Conservation (phyloP, 2,888 invertebrate species). For the Synanthedon myopaeformis region DNA sequence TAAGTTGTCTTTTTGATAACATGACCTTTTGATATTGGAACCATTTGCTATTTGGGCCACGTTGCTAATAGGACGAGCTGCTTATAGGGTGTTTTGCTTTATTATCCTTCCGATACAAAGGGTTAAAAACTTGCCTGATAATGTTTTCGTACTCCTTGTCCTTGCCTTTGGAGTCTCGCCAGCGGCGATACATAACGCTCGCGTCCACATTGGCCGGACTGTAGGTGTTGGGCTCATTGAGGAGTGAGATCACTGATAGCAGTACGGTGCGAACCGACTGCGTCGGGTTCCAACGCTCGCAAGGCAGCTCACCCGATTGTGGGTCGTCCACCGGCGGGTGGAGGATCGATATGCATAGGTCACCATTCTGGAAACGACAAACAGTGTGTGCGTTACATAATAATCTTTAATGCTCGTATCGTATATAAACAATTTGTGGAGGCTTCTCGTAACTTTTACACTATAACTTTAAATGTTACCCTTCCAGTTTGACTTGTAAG, state of each 20-base stretch:
- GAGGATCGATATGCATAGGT: conserved; percentile 98
- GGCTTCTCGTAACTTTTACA: not conserved
- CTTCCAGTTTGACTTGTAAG: no score
- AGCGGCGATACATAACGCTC: conserved; percentile 98
- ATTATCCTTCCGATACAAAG: no score
- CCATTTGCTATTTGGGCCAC: no score
- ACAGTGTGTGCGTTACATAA: not conserved
- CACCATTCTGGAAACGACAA: conserved; percentile 84
- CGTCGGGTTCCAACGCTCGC: conserved; percentile 99
- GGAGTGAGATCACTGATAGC: conserved; percentile 96
- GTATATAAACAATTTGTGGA: not conserved
- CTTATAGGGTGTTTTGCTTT: no score
- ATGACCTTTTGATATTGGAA: no score
- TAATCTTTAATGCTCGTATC: not conserved
- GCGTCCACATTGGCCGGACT: conserved; percentile 99
- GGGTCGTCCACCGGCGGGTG: conserved; percentile 99
- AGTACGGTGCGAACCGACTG: conserved; percentile 99
- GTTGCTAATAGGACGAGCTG: no score
- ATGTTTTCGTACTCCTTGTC: conserved; percentile 99
- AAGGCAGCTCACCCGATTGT: conserved; percentile 97
- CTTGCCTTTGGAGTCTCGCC: conserved; percentile 97
- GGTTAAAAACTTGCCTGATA: conserved; percentile 77
- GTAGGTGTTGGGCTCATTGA: conserved; percentile 99
- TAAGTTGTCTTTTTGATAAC: no score
- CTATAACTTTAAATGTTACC: not conserved